Conservation (phyloP, 2,797 vertebrate genomes). For the Serranus cabrilla region DNA sequence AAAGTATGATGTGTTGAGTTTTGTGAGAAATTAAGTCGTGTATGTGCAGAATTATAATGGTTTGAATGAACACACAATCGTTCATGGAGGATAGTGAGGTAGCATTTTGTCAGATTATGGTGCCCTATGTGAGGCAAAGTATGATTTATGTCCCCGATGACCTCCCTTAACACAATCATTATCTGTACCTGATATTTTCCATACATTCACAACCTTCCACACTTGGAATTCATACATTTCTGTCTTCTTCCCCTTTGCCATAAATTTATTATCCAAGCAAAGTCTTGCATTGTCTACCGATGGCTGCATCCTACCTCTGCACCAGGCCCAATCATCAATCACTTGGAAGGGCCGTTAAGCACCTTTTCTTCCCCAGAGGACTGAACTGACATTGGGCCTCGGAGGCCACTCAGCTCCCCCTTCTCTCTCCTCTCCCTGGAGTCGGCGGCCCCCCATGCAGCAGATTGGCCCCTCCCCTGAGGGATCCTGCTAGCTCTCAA, state of each 20-base stretch:
- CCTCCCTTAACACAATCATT: conserved; percentile 57
- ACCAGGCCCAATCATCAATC: conserved; percentile 63
- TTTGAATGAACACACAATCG: background rate
- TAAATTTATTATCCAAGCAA: conserved; percentile 55
- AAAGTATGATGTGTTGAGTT: background rate
- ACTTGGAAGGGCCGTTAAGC: conserved; percentile 63
- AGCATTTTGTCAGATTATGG: background rate
- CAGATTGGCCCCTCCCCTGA: conserved; percentile 20
- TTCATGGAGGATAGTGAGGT: background rate
- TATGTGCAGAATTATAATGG: background rate
- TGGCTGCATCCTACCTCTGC: conserved; percentile 44
- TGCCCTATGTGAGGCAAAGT: background rate
- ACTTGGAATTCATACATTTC: conserved; percentile 20
- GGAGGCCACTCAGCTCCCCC: conserved; percentile 27
- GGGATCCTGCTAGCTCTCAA: conserved; percentile 24
- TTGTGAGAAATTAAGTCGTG: background rate
- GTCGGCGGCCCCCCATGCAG: background rate
- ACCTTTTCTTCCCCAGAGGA: conserved; percentile 61
- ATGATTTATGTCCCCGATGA: conserved; percentile 54
- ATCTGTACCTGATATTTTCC: conserved; percentile 47
- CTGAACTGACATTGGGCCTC: conserved; percentile 48
- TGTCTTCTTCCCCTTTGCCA: conserved; percentile 40
- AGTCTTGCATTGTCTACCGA: conserved; percentile 44
- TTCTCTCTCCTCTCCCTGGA: background rate
- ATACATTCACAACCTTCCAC: conserved; percentile 38